Evolutionary conservation across 2,113 vertebrate genomes (phyloP), one percentile per base, ranked within the genome.

Genomic region (Drymodes brunneopygia): DNA sequence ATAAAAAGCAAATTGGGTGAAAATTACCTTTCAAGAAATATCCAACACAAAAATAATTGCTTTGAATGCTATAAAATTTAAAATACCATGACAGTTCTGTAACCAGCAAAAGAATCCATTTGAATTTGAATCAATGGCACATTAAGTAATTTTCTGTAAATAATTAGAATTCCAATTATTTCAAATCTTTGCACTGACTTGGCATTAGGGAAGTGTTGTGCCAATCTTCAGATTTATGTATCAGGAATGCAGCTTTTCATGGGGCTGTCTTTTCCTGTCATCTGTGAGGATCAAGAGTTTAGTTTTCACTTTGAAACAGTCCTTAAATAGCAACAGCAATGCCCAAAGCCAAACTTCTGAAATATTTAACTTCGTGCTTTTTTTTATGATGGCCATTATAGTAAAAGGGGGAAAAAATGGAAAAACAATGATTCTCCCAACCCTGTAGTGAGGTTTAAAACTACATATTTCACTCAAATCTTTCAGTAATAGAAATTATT

Each of bases 401-500:
- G 2, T 13, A 40, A 78, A 42, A 16, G 1, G 2, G 2, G 6
- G 9, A 6, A 3, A 3, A 28, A 48, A 80, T 31, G 8, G 8
- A 35, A 71, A 48, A 90, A 10, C 2, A 15, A 28, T 1, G 1
- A 70, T 11, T 38, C 38, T 0, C 3, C 8, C 4, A 9, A 74
- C 4, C 4, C 23, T 24, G 7, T 12, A 31, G 3, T 27, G 21
- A 21, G 4, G 6, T 35, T 19, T 69, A 15, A 70, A 93, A 22
- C 0, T 10, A 9, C 2, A 0, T 4, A 23, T 44, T n/a, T 15
- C 12, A 9, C 9, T 16, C 20, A 77, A 31, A 47, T 27, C 13
- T 35, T 54, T 35, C 31, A 12, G 10, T 29, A 45, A 29, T 8
- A 51, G 6, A 44, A 66, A 27, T 2, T 0, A 40, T 7, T 20